These are phyloP conservation scores for Scomber japonicus DNA, from an alignment of 2,113 vertebrate species.

Conservation along the genomic window DNA sequence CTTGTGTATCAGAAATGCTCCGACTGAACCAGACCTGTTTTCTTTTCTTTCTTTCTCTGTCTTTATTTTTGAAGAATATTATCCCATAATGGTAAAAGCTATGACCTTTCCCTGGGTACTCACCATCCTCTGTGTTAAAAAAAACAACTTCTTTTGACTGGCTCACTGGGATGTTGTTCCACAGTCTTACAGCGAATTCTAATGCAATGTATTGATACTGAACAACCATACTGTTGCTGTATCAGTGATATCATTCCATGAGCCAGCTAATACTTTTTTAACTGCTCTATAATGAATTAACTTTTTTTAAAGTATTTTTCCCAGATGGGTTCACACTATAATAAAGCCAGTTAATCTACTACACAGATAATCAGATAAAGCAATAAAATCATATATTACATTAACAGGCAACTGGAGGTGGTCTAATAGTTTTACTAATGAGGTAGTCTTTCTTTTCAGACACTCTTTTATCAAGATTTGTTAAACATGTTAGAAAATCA, in stretches of 20 bases:
- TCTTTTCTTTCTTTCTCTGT: neutral
- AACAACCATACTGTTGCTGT: neutral
- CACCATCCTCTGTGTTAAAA: constrained; percentile 16
- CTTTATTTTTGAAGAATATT: constrained; percentile 19
- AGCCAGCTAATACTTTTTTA: neutral
- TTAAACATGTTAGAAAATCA: too few relatives aligned
- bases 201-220: constrained; percentile 4
- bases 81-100: constrained; percentile 40
- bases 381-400: neutral
- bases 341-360: too few relatives aligned
- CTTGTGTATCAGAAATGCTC: constrained; percentile 51
- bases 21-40: neutral
- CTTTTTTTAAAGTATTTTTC: neutral
- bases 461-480: too few relatives aligned
- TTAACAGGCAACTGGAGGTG: neutral
- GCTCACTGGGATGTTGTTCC: constrained; percentile 1
- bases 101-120: constrained; percentile 44
- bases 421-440: too few relatives aligned
- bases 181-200: neutral
- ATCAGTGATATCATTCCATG: neutral
- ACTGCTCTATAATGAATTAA: neutral
- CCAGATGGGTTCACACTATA: neutral
- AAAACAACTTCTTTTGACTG: constrained; percentile 23
- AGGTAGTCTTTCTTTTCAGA: too few relatives aligned
- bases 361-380: neutral